Base-by-base conservation (phyloP, 2,113 vertebrate species). In the Channa argus region DNA sequence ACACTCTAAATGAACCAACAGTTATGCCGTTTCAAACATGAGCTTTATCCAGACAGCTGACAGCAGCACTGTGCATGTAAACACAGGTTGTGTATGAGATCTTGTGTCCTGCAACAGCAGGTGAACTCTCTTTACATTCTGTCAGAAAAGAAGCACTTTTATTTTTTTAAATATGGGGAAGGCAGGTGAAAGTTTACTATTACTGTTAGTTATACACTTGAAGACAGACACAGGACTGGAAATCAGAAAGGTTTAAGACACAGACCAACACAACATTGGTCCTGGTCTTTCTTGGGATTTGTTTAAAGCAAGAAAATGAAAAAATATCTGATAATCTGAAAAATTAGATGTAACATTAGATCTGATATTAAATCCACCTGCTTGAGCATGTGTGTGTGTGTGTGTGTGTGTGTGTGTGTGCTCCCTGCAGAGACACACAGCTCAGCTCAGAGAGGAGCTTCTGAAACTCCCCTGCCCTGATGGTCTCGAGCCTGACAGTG, bases 401-500 rank as follows among this genome's bases (percentile, higher is more conserved):
- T 65, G 37, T 69, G 44, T 47, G 24, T 46, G 38, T 56, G n/a
- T 44, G 34, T 41, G 8, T 74, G 38, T 50, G 1, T 63, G 51
- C 10, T 12, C 24, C 34, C 36, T 54, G 36, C 93, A 99, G 98
- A 96, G 98, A 85, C 98, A 99, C 67, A 99, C 98, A 0, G 96
- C 98, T 74, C 98, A 99, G 92, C 83, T 99, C 80, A 93, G 97
- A 64, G 98, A 99, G 91, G 98, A 99, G 79, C 95, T 99, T 13
- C 93, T 99, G 2, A 99, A 99, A 89, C 96, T 99, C 63, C 96
- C 96, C 79, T 99, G 97, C 80, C 98, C 97, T 0, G 96, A 98
- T 4, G 98, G 95, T 64, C 83, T 99, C 92, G 97, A 99, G 86
- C 96, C 97, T 0, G 95, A 97, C 12, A 67, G 86, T 0, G 96